phyloP scores from a whole-genome alignment of 2,888 invertebrate genomes.

The Malthinus flaveolus region DNA sequence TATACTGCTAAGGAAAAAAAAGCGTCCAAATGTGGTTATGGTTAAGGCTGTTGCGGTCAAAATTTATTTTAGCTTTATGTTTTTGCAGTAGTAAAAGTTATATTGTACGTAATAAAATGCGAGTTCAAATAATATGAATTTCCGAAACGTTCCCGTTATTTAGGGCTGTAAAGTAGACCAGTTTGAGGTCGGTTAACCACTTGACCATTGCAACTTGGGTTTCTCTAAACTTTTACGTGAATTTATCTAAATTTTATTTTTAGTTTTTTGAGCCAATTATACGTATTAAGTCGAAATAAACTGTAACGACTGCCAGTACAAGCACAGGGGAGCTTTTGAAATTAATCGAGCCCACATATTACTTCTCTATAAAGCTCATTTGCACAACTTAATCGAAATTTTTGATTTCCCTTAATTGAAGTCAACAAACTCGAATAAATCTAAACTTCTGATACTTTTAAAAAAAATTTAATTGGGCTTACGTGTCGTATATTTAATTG shows the following conservation, averaged over 20 bases:
- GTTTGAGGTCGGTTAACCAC: constrained; percentile 26
- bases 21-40: not conserved
- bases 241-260: constrained; percentile 25
- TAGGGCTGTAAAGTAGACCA: constrained; percentile 26
- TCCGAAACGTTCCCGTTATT: constrained; percentile 25
- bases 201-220: constrained; percentile 27
- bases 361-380: no score
- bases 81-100: constrained; percentile 26
- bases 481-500: no score
- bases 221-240: constrained; percentile 20
- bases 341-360: no score
- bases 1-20: not conserved
- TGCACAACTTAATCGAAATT: no score
- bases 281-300: constrained; percentile 22
- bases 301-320: constrained; percentile 25
- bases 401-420: no score
- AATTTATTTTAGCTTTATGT: constrained; percentile 18
- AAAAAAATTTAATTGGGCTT: no score
- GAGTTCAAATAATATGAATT: constrained; percentile 26
- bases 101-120: constrained; percentile 25
- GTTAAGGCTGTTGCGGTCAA: constrained; percentile 12
- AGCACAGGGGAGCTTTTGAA: constrained; percentile 13
- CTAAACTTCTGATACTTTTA: no score
- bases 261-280: constrained; percentile 3
- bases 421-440: no score